Evolutionary conservation across 2,888 invertebrate genomes (phyloP), one percentile per base, ranked within the genome.

Genomic region (Capitulum mitella): DNA sequence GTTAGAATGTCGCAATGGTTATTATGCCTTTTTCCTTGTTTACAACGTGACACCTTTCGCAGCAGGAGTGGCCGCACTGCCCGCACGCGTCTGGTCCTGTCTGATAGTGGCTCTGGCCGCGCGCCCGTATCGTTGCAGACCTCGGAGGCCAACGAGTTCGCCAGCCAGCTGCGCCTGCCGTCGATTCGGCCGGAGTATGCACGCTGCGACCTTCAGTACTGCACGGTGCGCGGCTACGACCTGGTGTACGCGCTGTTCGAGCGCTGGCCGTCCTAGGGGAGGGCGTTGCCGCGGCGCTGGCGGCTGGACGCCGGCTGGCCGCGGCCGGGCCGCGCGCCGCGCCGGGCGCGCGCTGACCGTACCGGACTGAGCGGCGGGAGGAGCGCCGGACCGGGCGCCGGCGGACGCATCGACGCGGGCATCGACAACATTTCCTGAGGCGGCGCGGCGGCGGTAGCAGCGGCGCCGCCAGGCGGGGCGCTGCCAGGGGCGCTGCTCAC

Each of bases 181-280:
- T 26, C 70, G 34, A 37, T 78, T 10, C 34, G 34, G n/a, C 70
- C 46, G 8, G 26, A 40, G n/a, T 29, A 48, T 46, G 3, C 26
- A 16, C 70, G 70, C 37, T 54, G 78, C 58, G 74, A 78, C 78
- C 61, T 78, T 48, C 78, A 74, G 64, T 40, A 43, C 70, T 70
- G 70, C 78, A 51, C 40, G 22, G 40, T 78, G 78, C 61, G 54
- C 43, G 61, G 46, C 37, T 58, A 46, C 58, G 78, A 78, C 61
- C 78, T 61, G 43, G 78, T 78, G 32, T 64, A 78, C 78, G 43
- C 64, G 22, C 32, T 77, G 34, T 77, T 54, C 34, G 61, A 61
- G n/a, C 14, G 29, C 43, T 77, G 77, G 61, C 77, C 77, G 19
- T 48, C 61, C 61, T 61, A 77, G 54, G 46, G 34, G 34, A 5